Base-by-base conservation (phyloP, 1,140 invertebrate genomes). In the Drosophila kepulauana region DNA sequence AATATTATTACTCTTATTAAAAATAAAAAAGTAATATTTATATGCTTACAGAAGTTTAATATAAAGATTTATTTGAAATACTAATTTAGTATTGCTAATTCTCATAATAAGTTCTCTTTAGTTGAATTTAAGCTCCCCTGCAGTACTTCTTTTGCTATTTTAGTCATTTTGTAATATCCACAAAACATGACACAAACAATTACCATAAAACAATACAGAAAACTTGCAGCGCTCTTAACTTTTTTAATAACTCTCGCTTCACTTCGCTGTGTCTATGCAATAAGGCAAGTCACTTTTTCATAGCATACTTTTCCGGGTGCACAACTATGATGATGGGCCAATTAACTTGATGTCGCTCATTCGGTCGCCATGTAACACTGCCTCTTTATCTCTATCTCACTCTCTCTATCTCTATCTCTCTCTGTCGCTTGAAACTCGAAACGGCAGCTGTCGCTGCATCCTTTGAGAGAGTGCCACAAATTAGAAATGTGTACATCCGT, bases 191-290 rank as follows among this genome's bases (percentile, higher is more conserved):
- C 46, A 16, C 1, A 38, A 49, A 49, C 16, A 8, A 3, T 8
- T 38, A 43, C 7, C 41, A 33, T 41, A 28, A 48, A 48, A 48
- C 13, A 49, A 38, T 28, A 43, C 45, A 25, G 20, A 49, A 30
- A 35, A 48, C 38, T 49, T 38, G 43, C 41, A 79, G 46, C 46
- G 20, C 16, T 20, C 16, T 0, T 1, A 28, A 80, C 58, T 81
- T 80, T 80, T 81, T 81, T 81, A 76, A 81, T 80, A 81, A 49
- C 78, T 69, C 61, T 63, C 13, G 28, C 28, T 57, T 16, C 10
- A 11, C 25, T 7, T 3, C 15, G 15, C 8, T 41, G 20, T 16
- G 52, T 35, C 30, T 38, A 16, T 51, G 51, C 15, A 28, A 13
- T 10, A 64, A 51, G 11, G 7, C 4, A 4, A 13, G 8, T 16